Base-by-base conservation (phyloP, 35 echinoderm and acorn worm species). In the Strongylocentrotus purpuratus region DNA sequence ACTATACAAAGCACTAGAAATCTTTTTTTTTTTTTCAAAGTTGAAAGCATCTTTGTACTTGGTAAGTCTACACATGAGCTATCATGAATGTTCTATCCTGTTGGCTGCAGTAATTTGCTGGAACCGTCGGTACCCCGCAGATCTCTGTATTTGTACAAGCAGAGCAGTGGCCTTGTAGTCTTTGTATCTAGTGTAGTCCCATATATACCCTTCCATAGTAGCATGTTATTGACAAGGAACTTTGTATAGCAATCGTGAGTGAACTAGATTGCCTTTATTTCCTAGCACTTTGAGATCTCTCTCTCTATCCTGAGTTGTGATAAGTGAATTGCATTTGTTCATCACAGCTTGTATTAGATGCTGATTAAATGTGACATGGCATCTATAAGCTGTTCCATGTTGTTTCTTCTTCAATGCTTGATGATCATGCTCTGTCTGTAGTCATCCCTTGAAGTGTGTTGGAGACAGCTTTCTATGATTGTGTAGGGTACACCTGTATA, bases 311-410 rank as follows among this genome's bases (percentile, higher is more conserved):
- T 78, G 28, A 78, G 25, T 78, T 78, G 65, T 78, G 65, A n/a
- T 78, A 78, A 78, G 65, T 78, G 20, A 18, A 78, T 78, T 78
- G 65, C 65, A 78, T 78, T 78, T 78, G 65, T 78, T 28, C 22
- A 78, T 78, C 65, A 25, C 65, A 78, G 65, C 65, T 28, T 78
- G 22, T n/a, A 78, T 78, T 78, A 18, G 65, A 78, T 78, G 2
- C 22, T 22, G 65, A 78, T 78, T 78, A 78, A 78, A 78, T 78
- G 65, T 78, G 65, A 78, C 65, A 78, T 78, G 65, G 65, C 65
- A 78, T 78, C 65, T 28, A 78, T 78, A 78, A 78, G 65, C 20
- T 78, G 65, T 78, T 78, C 6, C 65, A 78, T 78, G 65, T 78
- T 22, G 20, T 78, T 78, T 78, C 65, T 78, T n/a, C 20, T 28